Base-by-base conservation (phyloP, 2,797 vertebrate genomes). In the Ceryle rudis region DNA sequence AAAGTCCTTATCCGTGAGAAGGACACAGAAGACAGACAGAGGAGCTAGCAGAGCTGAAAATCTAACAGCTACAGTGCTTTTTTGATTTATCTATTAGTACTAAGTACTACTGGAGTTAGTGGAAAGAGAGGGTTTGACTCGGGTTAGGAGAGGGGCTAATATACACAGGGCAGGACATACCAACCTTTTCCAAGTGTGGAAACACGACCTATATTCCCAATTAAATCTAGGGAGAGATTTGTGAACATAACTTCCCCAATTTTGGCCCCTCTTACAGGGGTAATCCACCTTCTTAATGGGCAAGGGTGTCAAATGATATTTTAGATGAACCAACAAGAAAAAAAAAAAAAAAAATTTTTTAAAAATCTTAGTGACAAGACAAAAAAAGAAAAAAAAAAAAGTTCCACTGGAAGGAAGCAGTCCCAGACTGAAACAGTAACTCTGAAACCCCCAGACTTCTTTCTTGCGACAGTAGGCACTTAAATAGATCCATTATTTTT, bases 111-210 rank as follows among this genome's bases (percentile, higher is more conserved):
- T 98, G 97, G 97, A 98, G 99, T 99, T 99, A 99, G 99, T 99
- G 98, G 98, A 98, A 98, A 98, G 98, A 98, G 97, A 98, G 97
- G 98, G 98, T 98, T 98, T 98, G 99, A 99, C 99, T 99, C 99
- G 98, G 98, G 99, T 99, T 99, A 99, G 98, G 98, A 99, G 98
- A 99, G 99, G 98, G 98, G 98, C 99, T 99, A 99, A 99, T 98
- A 99, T 99, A 99, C 99, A 99, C 99, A 99, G 98, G 99, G 99
- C 99, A 99, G 99, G 98, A 99, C 99, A 99, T 99, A 99, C 99
- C 99, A 99, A 99, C 99, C 99, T 99, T 99, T 99, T 99, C 98
- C 99, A 99, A 99, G 99, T 99, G 99, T 99, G 99, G 99, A 99
- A 99, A 99, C 99, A 99, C 98, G 99, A 99, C 98, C 99, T 99